Evolutionary conservation across 2,888 invertebrate genomes (phyloP).

Genomic region (Dynastes tityus): DNA sequence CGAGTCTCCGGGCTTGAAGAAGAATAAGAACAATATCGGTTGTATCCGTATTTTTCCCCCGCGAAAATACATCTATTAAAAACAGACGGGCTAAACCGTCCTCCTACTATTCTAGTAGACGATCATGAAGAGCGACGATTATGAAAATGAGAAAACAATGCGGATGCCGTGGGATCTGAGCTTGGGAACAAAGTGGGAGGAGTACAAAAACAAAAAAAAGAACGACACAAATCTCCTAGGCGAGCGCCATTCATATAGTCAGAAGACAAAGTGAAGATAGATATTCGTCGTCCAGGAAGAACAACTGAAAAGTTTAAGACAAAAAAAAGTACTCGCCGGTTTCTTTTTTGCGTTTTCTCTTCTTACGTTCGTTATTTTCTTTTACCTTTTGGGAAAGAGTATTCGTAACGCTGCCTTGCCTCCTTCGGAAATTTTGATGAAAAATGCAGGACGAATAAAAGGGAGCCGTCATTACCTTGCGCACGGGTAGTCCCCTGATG

Average conservation of each 20-base stretch:
- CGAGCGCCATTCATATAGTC: constrained; percentile 4
- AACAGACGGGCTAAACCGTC: neutral
- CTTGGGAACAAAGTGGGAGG: constrained; percentile 9
- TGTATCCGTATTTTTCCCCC: constrained; percentile 9
- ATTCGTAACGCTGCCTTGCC: too few species aligned
- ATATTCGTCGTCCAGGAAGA: constrained; percentile 3
- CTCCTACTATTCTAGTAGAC: neutral
- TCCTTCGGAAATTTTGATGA: constrained; percentile 18
- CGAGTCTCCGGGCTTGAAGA: constrained; percentile 1
- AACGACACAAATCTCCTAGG: neutral
- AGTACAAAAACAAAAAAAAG: neutral
- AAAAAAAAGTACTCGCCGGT: neutral
- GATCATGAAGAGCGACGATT: constrained; percentile 26
- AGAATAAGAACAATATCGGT: constrained; percentile 24
- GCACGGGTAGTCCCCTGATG: constrained; percentile 18
- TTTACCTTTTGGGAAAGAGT: too few species aligned
- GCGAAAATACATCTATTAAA: constrained; percentile 17
- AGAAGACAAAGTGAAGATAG: constrained; percentile 32
- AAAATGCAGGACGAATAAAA: constrained; percentile 34
- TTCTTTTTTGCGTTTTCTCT: neutral
- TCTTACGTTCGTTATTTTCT: neutral
- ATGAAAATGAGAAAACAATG: constrained; percentile 31
- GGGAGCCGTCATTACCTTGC: constrained; percentile 25
- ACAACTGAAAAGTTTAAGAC: constrained; percentile 17
- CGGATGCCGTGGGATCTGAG: constrained; percentile 18